Base-by-base conservation (phyloP, 2,888 invertebrate species). In the Hemicrepidius hirtus region DNA sequence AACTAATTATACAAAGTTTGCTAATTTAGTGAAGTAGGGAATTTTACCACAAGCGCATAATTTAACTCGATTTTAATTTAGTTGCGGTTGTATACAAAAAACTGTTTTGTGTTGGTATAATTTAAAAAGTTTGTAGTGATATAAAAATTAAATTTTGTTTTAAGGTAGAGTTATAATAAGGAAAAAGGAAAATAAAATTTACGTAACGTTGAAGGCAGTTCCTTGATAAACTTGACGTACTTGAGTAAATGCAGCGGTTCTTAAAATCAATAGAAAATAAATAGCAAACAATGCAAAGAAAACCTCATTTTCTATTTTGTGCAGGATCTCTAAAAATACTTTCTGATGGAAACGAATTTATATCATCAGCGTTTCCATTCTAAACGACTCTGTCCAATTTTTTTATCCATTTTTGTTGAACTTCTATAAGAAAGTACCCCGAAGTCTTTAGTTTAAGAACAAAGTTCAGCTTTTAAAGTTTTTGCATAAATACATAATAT, bases 401-500 rank as follows among this genome's bases (percentile, higher is more conserved):
- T n/a, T 46, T 9, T 20, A 46, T 46, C 46, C 20, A 40, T 46
- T 10, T 3, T 3, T 3, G 44, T 4, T 10, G 46, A 18, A 46
- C 46, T 18, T 2, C n/a, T n/a, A n/a, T n/a, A n/a, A n/a, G 10
- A 18, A 46, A 46, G 46, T 10, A 18, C 16, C 46, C 46, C 18
- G 46, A 46, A 46, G 46, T 46, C 46, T 46, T 24, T 46, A 18
- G 46, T 16, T 6, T 46, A 18, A 18, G 20, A 20, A 46, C 46
- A 46, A 46, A 46, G 46, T 46, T 20, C 1, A 3, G 18, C 46
- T 46, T 46, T 3, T 4, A n/a, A 50, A 50, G 50, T 50, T 50
- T 50, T 28, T 28, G 28, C 24, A 53, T 53, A 53, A 53, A 53
- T 53, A 28, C 53, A 53, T 50, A 41, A 16, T 6, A 50, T 50